A percentile compares a stretch with the other conserved stretches of the same genome.
These are phyloP conservation scores for Bubo blakistoni DNA, from an alignment of 2,113 vertebrate species.

Conservation along the genomic window DNA sequence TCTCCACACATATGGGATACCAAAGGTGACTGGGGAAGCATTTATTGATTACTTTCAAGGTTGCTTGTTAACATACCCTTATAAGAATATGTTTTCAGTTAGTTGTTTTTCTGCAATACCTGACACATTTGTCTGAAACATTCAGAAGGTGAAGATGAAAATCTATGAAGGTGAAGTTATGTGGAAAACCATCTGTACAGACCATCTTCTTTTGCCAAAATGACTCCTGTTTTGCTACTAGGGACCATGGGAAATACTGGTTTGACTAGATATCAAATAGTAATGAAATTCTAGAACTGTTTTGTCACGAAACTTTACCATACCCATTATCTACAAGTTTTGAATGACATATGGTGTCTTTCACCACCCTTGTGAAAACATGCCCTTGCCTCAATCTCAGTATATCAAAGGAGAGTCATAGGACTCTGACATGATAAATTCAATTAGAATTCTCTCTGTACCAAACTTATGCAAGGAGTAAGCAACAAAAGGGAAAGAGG, in stretches of 20 bases:
- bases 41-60: conserved; percentile 1
- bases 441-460: neutral
- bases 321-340: neutral
- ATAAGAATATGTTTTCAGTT: neutral
- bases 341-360: neutral
- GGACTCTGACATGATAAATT: neutral
- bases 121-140: neutral
- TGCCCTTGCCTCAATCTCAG: neutral
- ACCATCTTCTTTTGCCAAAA: neutral
- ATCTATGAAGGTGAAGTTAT: neutral
- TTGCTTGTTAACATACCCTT: neutral
- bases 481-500: neutral
- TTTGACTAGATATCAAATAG: neutral
- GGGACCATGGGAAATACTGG: neutral
- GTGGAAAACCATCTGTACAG: neutral
- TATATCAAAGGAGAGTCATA: neutral
- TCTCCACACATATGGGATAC: neutral
- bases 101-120: neutral
- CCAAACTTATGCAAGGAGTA: neutral
- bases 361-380: neutral
- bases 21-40: neutral
- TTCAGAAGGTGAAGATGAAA: neutral
- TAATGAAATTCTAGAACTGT: neutral
- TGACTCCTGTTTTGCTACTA: neutral
- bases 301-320: neutral